These are phyloP conservation scores for Lichenostomus cassidix DNA, from an alignment of 2,113 vertebrate genomes.

Conservation along the genomic window DNA sequence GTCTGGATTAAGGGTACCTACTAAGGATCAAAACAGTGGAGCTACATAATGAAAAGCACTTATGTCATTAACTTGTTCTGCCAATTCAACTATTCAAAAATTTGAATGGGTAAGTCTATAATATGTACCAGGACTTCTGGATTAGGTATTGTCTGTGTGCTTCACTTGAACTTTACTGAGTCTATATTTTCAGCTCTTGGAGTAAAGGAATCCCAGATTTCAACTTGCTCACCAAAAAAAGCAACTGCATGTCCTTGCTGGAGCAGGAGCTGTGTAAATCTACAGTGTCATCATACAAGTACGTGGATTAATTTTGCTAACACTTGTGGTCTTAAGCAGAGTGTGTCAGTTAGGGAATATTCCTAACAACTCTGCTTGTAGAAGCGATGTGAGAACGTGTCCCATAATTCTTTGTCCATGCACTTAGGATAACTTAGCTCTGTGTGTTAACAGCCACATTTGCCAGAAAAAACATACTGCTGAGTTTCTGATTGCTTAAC, in stretches of 20 bases:
- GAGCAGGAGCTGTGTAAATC: background rate
- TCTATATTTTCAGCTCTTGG: background rate
- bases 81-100: background rate
- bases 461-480: constrained; percentile 2
- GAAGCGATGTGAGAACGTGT: background rate
- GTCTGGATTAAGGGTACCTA: background rate
- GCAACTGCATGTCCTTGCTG: background rate
- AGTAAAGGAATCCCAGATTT: background rate
- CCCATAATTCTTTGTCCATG: background rate
- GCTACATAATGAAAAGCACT: background rate
- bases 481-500: constrained; percentile 14
- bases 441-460: background rate
- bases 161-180: background rate
- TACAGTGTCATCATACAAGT: background rate
- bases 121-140: background rate
- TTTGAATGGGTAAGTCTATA: background rate
- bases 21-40: background rate
- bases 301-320: background rate
- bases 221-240: background rate
- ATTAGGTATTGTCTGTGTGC: background rate
- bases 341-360: background rate
- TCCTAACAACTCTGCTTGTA: background rate
- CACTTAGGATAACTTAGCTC: background rate
- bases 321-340: background rate
- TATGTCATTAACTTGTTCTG: background rate